Evolutionary conservation across 1,140 invertebrate genomes (phyloP).

Genomic region (Drosophila kurseongensis): DNA sequence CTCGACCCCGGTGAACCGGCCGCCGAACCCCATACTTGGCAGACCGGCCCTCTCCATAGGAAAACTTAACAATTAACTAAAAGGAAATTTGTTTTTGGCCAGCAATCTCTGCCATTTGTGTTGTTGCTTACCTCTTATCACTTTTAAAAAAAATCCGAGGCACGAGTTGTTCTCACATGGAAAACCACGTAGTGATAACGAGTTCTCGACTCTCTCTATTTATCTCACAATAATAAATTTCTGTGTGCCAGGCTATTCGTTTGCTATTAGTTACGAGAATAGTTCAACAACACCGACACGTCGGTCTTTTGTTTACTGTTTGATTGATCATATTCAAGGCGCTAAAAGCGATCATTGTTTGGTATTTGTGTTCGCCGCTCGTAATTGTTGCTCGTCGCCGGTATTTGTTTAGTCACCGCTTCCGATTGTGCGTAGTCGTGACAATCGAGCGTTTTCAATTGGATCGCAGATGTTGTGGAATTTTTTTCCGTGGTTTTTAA

Average conservation of each 20-base stretch:
- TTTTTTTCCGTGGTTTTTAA: constrained; percentile 4
- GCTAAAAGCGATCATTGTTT: constrained; percentile 30
- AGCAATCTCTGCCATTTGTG: constrained; percentile 22
- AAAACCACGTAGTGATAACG: constrained; percentile 33
- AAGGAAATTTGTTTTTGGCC: constrained; percentile 1
- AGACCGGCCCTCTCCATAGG: not conserved
- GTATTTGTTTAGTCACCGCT: constrained; percentile 20
- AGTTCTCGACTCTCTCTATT: constrained; percentile 9
- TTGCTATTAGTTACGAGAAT: constrained; percentile 32
- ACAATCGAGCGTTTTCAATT: constrained; percentile 27
- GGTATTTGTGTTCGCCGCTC: constrained; percentile 10
- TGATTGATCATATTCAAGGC: constrained; percentile 47
- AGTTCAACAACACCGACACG: constrained; percentile 30
- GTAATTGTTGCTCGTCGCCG: constrained; percentile 24
- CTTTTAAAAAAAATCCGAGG: constrained; percentile 6
- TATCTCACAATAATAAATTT: constrained; percentile 24
- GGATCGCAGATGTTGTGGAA: constrained; percentile 10
- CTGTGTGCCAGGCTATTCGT: constrained; percentile 16
- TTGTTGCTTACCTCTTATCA: constrained; percentile 9
- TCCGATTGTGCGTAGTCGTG: constrained; percentile 17
- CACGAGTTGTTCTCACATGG: constrained; percentile 15
- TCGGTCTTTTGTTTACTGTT: constrained; percentile 17
- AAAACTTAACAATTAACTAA: not conserved
- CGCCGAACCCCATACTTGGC: constrained; percentile 19
- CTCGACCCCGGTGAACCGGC: constrained; percentile 51